Conservation (phyloP, 1,140 invertebrate species). For the Drosophila gunungcola region DNA sequence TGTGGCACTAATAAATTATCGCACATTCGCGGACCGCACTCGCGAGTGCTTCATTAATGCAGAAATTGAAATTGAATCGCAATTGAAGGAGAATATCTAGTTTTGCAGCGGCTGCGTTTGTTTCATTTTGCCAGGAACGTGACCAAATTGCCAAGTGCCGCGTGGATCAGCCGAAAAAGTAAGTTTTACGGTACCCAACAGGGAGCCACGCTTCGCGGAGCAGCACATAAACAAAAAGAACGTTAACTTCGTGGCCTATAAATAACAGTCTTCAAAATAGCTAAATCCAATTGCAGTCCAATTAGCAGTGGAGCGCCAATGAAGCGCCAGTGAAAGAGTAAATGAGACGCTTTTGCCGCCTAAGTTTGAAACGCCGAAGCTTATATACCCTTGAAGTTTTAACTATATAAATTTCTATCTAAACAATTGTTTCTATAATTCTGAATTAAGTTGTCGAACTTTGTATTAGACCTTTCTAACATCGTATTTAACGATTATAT, state of each 20-base stretch:
- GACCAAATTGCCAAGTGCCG: constrained; percentile 65
- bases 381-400: not conserved
- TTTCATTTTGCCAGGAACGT: constrained; percentile 62
- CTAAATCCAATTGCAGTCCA: constrained; percentile 55
- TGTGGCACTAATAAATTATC: constrained; percentile 75
- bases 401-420: too few relatives aligned
- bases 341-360: constrained; percentile 10
- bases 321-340: constrained; percentile 39
- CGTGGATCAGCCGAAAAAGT: constrained; percentile 29
- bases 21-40: constrained; percentile 56
- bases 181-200: not conserved
- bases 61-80: constrained; percentile 46
- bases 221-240: constrained; percentile 7
- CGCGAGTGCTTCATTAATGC: constrained; percentile 61
- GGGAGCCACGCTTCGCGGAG: not conserved
- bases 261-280: constrained; percentile 39
- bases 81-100: constrained; percentile 64
- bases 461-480: too few relatives aligned
- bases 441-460: too few relatives aligned
- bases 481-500: too few relatives aligned
- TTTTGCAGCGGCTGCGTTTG: constrained; percentile 54
- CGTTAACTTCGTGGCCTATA: constrained; percentile 25
- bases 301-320: constrained; percentile 63
- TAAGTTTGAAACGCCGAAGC: not conserved
- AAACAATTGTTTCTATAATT: too few relatives aligned